Conservation (phyloP, 2,113 vertebrate species). For the Brachypteracias leptosomus region DNA sequence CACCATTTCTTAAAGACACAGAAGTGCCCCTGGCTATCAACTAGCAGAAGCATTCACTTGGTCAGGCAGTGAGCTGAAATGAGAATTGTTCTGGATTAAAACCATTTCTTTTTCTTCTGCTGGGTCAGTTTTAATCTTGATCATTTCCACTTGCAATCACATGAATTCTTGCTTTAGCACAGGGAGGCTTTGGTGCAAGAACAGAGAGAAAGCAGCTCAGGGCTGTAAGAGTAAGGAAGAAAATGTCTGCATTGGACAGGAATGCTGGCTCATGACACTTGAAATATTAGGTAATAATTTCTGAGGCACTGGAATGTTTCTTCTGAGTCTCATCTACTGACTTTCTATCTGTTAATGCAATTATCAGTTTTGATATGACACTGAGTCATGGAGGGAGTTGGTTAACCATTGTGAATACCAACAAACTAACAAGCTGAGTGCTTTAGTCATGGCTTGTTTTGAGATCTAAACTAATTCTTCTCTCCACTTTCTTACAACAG, state of each 20-base stretch:
- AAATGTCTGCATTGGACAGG: not conserved
- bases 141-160: not conserved
- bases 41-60: not conserved
- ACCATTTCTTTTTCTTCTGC: not conserved
- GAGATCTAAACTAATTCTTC: not conserved
- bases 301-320: constrained; percentile 9
- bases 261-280: constrained; percentile 6
- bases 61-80: not conserved
- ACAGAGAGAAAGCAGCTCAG: not conserved
- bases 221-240: constrained; percentile 11
- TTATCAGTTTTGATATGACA: not conserved
- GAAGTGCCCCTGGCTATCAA: not conserved
- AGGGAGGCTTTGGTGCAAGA: not conserved
- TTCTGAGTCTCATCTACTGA: not conserved
- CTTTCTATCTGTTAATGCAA: not conserved
- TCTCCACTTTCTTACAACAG: not conserved
- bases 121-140: constrained; percentile 11
- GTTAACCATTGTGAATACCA: constrained; percentile 24
- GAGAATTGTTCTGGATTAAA: not conserved
- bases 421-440: constrained; percentile 15
- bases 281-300: not conserved
- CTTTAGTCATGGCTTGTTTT: constrained; percentile 17
- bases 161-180: not conserved
- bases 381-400: constrained; percentile 41
- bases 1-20: not conserved